Base-by-base conservation (phyloP, 2,797 vertebrate genomes). In the Varecia variegata region DNA sequence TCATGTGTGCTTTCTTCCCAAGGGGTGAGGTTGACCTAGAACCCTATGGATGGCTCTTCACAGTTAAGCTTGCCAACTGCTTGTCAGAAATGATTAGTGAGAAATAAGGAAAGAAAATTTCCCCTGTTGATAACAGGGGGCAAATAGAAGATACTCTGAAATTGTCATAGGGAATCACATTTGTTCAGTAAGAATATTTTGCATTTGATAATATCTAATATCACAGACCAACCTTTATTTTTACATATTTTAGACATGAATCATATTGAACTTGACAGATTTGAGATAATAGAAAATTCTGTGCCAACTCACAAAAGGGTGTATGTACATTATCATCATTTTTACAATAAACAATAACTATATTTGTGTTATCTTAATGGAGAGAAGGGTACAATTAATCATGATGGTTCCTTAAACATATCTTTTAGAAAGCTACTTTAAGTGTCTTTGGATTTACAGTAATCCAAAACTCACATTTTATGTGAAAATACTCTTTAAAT, bases 1-100 rank as follows among this genome's bases (percentile, higher is more conserved):
- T 92, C 79, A 40, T 54, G 14, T 82, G 70, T 73, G 38, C 83
- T 76, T 96, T 81, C 85, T 93, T 95, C 93, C 95, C 25, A 0
- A 90, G 74, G 87, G 70, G 30, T 79, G 73, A 89, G 58, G 67
- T 52, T 92, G 95, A 97, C 93, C 93, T 93, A 77, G 74, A 96
- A 91, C 65, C 70, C 79, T 73, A 71, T 11, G 23, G 92, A 79
- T 12, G 13, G 8, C 86, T 54, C 74, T 73, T 96, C 62, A 79
- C n/a, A 38, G 67, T 54, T 52, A 85, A 92, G 45, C 87, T 95
- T 95, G 93, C 96, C 96, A 97, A 95, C 65, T 82, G 76, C 87
- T 96, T 97, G 96, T 97, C 97, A 97, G 62, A 93, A 93, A 96
- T 85, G 92, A 96, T 97, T 96, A 97, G 94, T 96, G 96, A 97